These are phyloP conservation scores for Eurytoma adleriae DNA, from an alignment of 2,888 invertebrate species.

Conservation along the genomic window DNA sequence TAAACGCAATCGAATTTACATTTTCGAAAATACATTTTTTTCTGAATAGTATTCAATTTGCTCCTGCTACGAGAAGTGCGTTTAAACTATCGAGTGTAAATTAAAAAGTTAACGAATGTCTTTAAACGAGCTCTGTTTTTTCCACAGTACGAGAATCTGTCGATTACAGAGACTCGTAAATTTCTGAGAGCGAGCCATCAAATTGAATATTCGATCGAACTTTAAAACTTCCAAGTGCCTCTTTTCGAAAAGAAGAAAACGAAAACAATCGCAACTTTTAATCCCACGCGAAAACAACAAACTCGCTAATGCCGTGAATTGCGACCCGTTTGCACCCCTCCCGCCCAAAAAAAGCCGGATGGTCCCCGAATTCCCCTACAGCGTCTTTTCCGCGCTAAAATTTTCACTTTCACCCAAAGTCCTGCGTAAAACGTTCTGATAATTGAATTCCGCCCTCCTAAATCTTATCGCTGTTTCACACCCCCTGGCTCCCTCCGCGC, in stretches of 20 bases:
- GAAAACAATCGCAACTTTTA: constrained; percentile 18
- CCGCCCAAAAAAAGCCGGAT: constrained; percentile 11
- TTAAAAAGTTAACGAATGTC: too few relatives aligned
- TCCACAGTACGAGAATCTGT: too few relatives aligned
- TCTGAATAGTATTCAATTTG: too few relatives aligned
- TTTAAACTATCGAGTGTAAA: too few relatives aligned
- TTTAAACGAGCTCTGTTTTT: too few relatives aligned
- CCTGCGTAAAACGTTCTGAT: constrained; percentile 40
- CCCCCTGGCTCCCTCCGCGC: background rate
- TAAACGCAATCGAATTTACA: too few relatives aligned
- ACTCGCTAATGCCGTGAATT: constrained; percentile 33
- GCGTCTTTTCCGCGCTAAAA: constrained; percentile 22
- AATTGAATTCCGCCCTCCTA: constrained; percentile 47
- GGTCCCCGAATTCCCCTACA: background rate
- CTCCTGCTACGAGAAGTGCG: too few relatives aligned
- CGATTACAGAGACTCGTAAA: too few relatives aligned
- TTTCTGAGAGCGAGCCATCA: too few relatives aligned
- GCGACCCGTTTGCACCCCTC: background rate
- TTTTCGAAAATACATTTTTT: too few relatives aligned
- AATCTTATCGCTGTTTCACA: constrained; percentile 49
- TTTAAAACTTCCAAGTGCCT: too few relatives aligned
- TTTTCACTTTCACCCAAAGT: constrained; percentile 48
- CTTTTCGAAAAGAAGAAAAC: constrained; percentile 1
- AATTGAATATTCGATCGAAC: too few relatives aligned
- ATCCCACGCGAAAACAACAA: constrained; percentile 10